A percentile compares a stretch with the other conserved stretches of the same genome.
These are phyloP conservation scores for Ooceraea biroi DNA, from an alignment of 1,140 invertebrate genomes.

Conservation along the genomic window DNA sequence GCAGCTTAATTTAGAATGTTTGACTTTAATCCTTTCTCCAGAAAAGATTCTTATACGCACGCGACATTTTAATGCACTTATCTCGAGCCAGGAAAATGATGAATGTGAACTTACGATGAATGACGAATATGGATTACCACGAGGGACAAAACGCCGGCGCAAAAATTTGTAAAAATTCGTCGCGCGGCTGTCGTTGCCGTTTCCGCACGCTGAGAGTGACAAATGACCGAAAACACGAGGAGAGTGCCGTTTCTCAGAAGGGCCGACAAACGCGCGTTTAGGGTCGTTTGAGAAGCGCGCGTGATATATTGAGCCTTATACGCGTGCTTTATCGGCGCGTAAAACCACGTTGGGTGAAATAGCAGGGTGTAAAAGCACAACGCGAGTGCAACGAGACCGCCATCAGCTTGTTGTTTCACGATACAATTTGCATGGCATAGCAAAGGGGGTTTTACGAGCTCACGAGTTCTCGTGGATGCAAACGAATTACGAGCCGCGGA, in stretches of 20 bases:
- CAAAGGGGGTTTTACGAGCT: conserved; percentile 32
- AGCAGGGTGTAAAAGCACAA: conserved; percentile 27
- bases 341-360: conserved; percentile 42
- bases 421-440: conserved; percentile 26
- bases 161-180: conserved; percentile 25
- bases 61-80: too few relatives aligned
- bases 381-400: background rate
- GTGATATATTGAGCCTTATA: conserved; percentile 51
- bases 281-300: conserved; percentile 38
- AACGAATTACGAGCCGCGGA: conserved; percentile 22
- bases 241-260: conserved; percentile 29
- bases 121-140: conserved; percentile 14
- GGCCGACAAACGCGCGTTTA: conserved; percentile 36
- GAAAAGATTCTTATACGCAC: too few relatives aligned
- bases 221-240: conserved; percentile 35
- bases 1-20: background rate
- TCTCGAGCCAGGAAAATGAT: background rate
- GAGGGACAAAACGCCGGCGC: background rate
- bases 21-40: too few relatives aligned
- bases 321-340: conserved; percentile 37
- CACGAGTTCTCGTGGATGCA: background rate
- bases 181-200: conserved; percentile 32
- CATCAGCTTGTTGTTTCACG: conserved; percentile 28
- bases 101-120: background rate
- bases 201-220: conserved; percentile 30